Percentiles rank a stretch among this genome's conserved stretches.
These are phyloP conservation scores for Maccullochella peelii DNA, from an alignment of 2,113 vertebrate genomes.

Conservation along the genomic window DNA sequence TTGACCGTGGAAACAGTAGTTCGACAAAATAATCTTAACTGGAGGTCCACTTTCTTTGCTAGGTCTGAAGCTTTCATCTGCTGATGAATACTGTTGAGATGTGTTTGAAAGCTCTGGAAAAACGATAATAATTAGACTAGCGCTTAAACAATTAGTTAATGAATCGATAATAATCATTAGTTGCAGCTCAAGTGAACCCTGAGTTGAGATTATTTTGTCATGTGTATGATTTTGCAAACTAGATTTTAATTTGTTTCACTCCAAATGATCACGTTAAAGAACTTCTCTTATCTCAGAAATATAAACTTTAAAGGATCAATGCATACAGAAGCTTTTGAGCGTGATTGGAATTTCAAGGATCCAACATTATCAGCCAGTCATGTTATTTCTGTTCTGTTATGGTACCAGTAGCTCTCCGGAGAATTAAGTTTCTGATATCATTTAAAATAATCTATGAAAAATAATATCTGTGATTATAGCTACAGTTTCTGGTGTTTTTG, in stretches of 20 bases:
- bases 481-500: not conserved
- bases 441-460: not conserved
- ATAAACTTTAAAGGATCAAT: not conserved
- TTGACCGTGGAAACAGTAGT: not conserved
- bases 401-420: not conserved
- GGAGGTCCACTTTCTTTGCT: not conserved
- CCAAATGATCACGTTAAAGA: not conserved
- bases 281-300: not conserved
- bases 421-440: not conserved
- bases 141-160: not conserved
- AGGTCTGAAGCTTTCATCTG: not conserved
- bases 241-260: not conserved
- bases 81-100: not conserved
- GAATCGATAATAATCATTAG: not conserved
- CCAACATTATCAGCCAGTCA: not conserved
- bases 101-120: not conserved
- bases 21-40: conserved; percentile 3
- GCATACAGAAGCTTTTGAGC: not conserved
- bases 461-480: not conserved
- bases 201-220: not conserved
- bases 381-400: not conserved
- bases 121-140: not conserved
- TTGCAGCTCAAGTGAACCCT: not conserved
- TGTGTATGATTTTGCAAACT: not conserved
- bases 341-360: not conserved